A percentile compares a stretch with the other conserved stretches of the same genome.
Conservation (phyloP, 1,140 invertebrate genomes). For the Wasmannia auropunctata region DNA sequence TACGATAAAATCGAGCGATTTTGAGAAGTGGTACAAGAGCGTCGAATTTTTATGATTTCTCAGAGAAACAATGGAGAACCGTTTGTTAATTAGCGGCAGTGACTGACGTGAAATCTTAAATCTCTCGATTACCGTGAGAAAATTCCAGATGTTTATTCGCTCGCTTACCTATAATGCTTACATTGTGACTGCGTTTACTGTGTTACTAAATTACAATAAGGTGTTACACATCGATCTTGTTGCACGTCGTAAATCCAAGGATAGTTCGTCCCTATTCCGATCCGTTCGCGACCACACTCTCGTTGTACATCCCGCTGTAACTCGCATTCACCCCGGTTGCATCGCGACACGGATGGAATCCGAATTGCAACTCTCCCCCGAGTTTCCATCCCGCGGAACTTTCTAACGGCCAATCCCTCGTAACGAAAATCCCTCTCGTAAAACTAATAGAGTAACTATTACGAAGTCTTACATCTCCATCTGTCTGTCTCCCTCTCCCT, state of each 20-base stretch:
- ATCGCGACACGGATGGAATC: conserved; percentile 63
- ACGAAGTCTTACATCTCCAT: conserved; percentile 31
- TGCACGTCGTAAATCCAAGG: conserved; percentile 41
- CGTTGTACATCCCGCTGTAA: conserved; percentile 57
- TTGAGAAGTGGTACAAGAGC: background rate
- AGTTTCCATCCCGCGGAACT: conserved; percentile 51
- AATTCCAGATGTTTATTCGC: background rate
- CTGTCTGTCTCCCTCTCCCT: background rate
- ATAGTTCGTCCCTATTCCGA: conserved; percentile 40
- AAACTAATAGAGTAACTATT: conserved; percentile 61
- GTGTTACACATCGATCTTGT: conserved; percentile 36
- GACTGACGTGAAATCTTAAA: background rate
- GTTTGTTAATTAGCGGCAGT: background rate
- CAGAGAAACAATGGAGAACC: background rate
- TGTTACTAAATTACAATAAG: background rate
- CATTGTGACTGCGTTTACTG: background rate
- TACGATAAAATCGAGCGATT: background rate
- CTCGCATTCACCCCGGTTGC: conserved; percentile 34
- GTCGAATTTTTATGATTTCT: background rate
- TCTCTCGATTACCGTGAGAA: background rate
- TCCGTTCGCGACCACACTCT: conserved; percentile 45
- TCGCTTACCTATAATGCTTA: too few relatives aligned
- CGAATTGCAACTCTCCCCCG: conserved; percentile 63
- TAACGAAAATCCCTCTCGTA: conserved; percentile 53
- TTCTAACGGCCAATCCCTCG: conserved; percentile 59